Percentiles rank a stretch among this genome's conserved stretches.
Evolutionary conservation across 2,888 invertebrate species (phyloP).

Genomic region (Sesamia inferens): DNA sequence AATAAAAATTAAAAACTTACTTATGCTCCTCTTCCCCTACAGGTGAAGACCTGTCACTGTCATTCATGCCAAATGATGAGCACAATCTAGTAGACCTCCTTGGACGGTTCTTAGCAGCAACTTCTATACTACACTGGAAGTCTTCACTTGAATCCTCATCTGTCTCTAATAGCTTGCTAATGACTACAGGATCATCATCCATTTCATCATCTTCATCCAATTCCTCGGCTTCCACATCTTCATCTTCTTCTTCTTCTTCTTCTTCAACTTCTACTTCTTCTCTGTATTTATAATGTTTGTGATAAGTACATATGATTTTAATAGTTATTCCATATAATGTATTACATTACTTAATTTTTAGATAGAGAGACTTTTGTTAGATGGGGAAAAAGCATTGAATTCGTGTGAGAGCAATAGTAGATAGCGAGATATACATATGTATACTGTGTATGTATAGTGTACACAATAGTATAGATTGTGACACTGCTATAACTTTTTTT

Average conservation of each 20-base stretch:
- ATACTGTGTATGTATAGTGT: too few relatives aligned
- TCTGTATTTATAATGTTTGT: constrained; percentile 2
- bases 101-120: constrained; percentile 68
- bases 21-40: constrained; percentile 69
- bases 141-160: constrained; percentile 81
- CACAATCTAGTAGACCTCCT: constrained; percentile 76
- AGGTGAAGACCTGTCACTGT: constrained; percentile 68
- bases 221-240: constrained; percentile 64
- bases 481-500: too few relatives aligned
- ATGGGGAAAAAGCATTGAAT: too few relatives aligned
- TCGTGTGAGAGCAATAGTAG: too few relatives aligned
- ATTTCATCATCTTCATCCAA: constrained; percentile 75
- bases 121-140: constrained; percentile 73
- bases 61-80: constrained; percentile 70
- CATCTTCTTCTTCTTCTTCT: constrained; percentile 66
- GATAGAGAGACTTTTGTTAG: too few relatives aligned
- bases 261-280: constrained; percentile 27
- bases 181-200: constrained; percentile 83
- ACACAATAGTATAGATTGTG: too few relatives aligned
- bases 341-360: too few relatives aligned
- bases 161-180: constrained; percentile 82
- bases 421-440: too few relatives aligned
- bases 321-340: not conserved
- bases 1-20: constrained; percentile 59
- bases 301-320: not conserved